Evolutionary conservation across 2,888 invertebrate genomes (phyloP), one percentile per base, ranked within the genome.

Genomic region (Pheosia tremula): DNA sequence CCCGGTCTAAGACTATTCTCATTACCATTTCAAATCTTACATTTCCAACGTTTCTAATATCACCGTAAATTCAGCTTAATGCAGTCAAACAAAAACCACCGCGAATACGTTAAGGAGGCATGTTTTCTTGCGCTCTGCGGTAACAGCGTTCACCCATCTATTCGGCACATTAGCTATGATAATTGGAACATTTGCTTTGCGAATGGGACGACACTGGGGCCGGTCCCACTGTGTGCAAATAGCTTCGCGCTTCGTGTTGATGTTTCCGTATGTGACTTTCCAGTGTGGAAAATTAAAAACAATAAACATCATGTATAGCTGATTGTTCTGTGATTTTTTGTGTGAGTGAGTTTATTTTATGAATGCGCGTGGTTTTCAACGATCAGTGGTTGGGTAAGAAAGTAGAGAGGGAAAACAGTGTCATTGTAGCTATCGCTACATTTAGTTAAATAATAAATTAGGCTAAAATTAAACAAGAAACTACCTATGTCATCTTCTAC

Each of bases 171-270:
- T 91, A 90, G 86, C 84, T 91, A 91, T 90, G 91, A 91, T 90
- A 91, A 91, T 90, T 91, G 89, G 89, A 83, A 89, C 90, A 90
- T 91, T 91, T 89, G 89, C 89, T 88, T 88, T 85, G 87, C 84
- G 86, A 85, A 85, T 85, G 84, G 81, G 81, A 87, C 83, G 87
- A 84, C 85, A 87, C 84, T 77, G 84, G 77, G 24, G 24, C 24
- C 24, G 24, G 24, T 24, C 73, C 75, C 72, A 79, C 70, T 77
- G 38, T n/a, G 67, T 71, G 76, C 84, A 81, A 82, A 83, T 83
- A 85, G 82, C 73, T 76, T 78, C 74, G 68, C 68, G 69, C 79
- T 81, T 80, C 82, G 84, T 85, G 83, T 85, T 84, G 83, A 81
- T 77, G 76, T 74, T 81, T 75, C 78, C 72, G 75, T 79, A 80